Evolutionary conservation across 2,888 invertebrate genomes (phyloP).

Genomic region (Camponotus fellah): DNA sequence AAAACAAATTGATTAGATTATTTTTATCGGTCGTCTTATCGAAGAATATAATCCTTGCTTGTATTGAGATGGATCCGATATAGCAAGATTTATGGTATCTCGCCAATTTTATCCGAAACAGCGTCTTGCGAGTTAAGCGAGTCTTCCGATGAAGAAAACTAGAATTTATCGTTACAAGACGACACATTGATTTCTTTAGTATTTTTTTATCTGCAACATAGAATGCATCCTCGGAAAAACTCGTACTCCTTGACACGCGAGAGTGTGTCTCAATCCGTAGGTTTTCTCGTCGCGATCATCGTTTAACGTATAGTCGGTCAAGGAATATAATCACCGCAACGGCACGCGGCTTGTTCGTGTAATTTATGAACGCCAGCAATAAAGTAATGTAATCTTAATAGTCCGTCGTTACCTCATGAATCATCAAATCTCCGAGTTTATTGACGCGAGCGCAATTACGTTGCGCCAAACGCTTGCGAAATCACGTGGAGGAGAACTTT

Average conservation of each 20-base stretch:
- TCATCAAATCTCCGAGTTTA: slow-evolving; percentile 31
- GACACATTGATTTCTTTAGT: background rate
- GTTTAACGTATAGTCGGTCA: slow-evolving; percentile 44
- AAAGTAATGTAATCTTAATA: slow-evolving; percentile 40
- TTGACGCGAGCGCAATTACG: background rate
- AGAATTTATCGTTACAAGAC: slow-evolving; percentile 33
- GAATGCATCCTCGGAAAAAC: slow-evolving; percentile 49
- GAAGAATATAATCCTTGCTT: background rate
- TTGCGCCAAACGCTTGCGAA: background rate
- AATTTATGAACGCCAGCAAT: slow-evolving; percentile 38
- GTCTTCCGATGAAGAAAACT: background rate
- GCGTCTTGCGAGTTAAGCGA: background rate
- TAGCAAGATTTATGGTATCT: slow-evolving; percentile 23
- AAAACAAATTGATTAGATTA: slow-evolving; percentile 11
- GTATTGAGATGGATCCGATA: background rate
- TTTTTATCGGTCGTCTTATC: background rate
- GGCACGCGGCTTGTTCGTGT: background rate
- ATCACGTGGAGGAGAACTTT: background rate
- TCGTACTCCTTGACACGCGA: slow-evolving; percentile 58
- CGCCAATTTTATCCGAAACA: background rate
- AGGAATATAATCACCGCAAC: slow-evolving; percentile 24
- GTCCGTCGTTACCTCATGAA: slow-evolving; percentile 5
- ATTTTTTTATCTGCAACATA: background rate
- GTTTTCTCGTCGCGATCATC: slow-evolving; percentile 32
- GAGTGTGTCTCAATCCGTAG: slow-evolving; percentile 48